These are phyloP conservation scores for Vanessa cardui DNA, from an alignment of 2,888 invertebrate species.

Conservation along the genomic window DNA sequence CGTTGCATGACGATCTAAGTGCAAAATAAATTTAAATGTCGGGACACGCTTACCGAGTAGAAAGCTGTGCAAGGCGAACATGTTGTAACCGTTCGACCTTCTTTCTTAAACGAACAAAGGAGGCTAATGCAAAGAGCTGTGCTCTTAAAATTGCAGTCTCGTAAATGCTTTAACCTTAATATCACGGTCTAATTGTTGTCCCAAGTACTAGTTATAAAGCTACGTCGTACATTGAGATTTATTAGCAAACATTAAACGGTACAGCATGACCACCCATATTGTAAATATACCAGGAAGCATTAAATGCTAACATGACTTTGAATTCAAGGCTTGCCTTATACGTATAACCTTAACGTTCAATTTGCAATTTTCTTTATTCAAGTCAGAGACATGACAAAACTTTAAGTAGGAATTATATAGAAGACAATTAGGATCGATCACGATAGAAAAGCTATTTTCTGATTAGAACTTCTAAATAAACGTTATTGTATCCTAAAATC, in stretches of 20 bases:
- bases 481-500: background rate
- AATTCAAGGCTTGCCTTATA: conserved; percentile 77
- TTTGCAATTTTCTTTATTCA: conserved; percentile 65
- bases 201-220: conserved; percentile 58
- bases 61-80: conserved; percentile 80
- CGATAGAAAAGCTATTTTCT: background rate
- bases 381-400: conserved; percentile 10
- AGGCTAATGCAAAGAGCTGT: conserved; percentile 68
- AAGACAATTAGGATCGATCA: background rate
- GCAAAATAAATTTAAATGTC: conserved; percentile 80
- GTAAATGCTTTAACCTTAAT: conserved; percentile 70
- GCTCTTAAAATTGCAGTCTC: conserved; percentile 61
- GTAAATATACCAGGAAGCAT: conserved; percentile 73
- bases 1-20: conserved; percentile 68
- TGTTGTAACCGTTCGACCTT: conserved; percentile 80
- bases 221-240: conserved; percentile 50
- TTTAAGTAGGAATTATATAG: background rate
- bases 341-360: conserved; percentile 71
- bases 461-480: too few species aligned
- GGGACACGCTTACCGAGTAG: conserved; percentile 78
- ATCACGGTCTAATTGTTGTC: conserved; percentile 70
- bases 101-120: conserved; percentile 76
- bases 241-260: conserved; percentile 28
- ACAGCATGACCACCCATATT: conserved; percentile 58
- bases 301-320: conserved; percentile 79